A percentile compares a stretch with the other conserved stretches of the same genome.
These are phyloP conservation scores for Macrocentrus cingulum DNA, from an alignment of 1,140 invertebrate species.

Conservation along the genomic window DNA sequence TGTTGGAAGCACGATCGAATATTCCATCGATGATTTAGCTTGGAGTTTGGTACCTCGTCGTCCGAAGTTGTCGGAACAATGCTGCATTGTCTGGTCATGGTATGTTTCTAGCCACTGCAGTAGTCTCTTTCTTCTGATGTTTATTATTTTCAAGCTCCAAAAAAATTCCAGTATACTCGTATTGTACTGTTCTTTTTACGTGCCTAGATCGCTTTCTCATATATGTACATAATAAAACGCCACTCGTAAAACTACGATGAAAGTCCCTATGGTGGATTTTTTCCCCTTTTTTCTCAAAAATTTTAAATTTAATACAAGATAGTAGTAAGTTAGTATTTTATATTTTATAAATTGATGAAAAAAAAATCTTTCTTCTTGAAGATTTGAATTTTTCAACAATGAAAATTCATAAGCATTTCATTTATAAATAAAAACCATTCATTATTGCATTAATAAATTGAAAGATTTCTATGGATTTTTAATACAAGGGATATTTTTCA, in stretches of 20 bases:
- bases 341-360: not conserved
- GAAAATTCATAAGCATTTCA: too few relatives aligned
- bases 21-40: constrained; percentile 40
- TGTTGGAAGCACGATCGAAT: constrained; percentile 14
- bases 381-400: too few relatives aligned
- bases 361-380: too few relatives aligned
- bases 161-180: constrained; percentile 26
- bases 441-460: too few relatives aligned
- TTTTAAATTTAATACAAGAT: not conserved
- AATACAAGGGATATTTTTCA: too few relatives aligned
- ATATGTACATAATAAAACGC: constrained; percentile 29
- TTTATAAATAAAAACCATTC: too few relatives aligned
- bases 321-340: not conserved
- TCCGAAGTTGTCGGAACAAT: constrained; percentile 45
- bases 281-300: not conserved
- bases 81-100: constrained; percentile 48
- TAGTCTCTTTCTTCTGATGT: constrained; percentile 39
- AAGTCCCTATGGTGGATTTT: too few relatives aligned
- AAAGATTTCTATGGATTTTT: too few relatives aligned
- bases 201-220: constrained; percentile 33
- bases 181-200: constrained; percentile 31
- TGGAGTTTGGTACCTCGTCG: constrained; percentile 32
- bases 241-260: too few relatives aligned
- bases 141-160: constrained; percentile 43
- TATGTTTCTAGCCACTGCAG: constrained; percentile 32